These are phyloP conservation scores for Lasioglossum calceatum DNA, from an alignment of 2,888 invertebrate species.

Conservation along the genomic window DNA sequence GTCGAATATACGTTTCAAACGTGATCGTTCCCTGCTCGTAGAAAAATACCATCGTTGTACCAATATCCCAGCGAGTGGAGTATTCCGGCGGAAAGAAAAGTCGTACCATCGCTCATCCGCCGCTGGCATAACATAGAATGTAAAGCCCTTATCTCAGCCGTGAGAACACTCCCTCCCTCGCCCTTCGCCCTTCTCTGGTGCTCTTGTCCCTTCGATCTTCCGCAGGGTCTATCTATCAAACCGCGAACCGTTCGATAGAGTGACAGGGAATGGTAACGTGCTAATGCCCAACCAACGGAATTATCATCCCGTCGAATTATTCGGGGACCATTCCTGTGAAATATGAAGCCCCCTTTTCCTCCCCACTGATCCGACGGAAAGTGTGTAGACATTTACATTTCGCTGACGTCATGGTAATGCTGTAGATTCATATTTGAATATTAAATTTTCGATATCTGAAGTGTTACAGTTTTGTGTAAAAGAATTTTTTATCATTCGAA, in stretches of 20 bases:
- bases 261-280: slow-evolving; percentile 35
- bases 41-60: slow-evolving; percentile 68
- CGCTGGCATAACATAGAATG: slow-evolving; percentile 62
- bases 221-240: slow-evolving; percentile 52
- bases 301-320: not conserved
- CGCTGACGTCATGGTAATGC: not conserved
- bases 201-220: slow-evolving; percentile 31
- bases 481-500: not conserved
- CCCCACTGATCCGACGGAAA: not conserved
- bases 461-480: not conserved
- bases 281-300: slow-evolving; percentile 56
- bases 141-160: slow-evolving; percentile 68
- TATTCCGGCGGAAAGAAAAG: slow-evolving; percentile 67
- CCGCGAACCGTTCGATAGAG: slow-evolving; percentile 37
- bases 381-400: not conserved
- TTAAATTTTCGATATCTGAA: not conserved
- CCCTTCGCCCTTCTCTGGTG: not conserved
- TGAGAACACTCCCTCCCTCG: slow-evolving; percentile 27
- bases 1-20: slow-evolving; percentile 59
- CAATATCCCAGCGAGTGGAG: slow-evolving; percentile 70
- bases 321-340: not conserved
- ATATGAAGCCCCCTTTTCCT: not conserved
- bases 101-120: slow-evolving; percentile 71
- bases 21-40: slow-evolving; percentile 50
- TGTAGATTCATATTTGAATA: not conserved